A percentile compares a stretch with the other conserved stretches of the same genome.
phyloP scores from a whole-genome alignment of 2,113 vertebrate genomes.

The Delphinus delphis region DNA sequence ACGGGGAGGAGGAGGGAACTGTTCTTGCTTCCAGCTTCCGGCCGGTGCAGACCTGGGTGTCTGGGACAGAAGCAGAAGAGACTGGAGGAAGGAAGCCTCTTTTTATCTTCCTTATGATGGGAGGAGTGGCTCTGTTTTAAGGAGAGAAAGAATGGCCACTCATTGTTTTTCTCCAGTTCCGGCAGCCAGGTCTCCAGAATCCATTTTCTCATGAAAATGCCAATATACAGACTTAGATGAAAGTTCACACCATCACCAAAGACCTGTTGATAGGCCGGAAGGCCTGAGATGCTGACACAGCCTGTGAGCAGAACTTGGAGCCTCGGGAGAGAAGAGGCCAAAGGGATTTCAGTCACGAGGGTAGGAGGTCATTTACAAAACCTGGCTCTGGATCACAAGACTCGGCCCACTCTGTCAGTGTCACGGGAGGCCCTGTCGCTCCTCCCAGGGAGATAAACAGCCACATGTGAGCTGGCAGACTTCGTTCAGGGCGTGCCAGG shows the following conservation, averaged over 20 bases:
- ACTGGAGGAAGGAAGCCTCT: not conserved
- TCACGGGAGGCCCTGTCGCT: not conserved
- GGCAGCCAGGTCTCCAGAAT: not conserved
- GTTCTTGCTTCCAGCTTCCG: not conserved
- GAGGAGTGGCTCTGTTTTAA: not conserved
- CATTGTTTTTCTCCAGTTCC: not conserved
- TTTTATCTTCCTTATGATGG: not conserved
- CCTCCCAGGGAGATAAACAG: not conserved
- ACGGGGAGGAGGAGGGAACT: not conserved
- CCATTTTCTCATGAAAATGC: not conserved
- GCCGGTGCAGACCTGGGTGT: no score
- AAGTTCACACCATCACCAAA: not conserved
- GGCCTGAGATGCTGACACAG: not conserved
- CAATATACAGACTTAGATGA: not conserved
- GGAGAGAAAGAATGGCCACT: not conserved
- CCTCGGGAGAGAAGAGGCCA: not conserved
- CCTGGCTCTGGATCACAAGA: not conserved
- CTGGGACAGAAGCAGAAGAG: not conserved
- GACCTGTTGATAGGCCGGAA: not conserved
- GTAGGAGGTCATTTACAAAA: not conserved
- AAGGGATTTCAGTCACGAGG: not conserved
- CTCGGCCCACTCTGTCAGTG: fast-evolving
- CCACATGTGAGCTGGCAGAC: not conserved
- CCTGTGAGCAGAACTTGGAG: not conserved
- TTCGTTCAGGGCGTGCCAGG: not conserved